These are phyloP conservation scores for Solea senegalensis DNA, from an alignment of 2,113 vertebrate genomes.

Conservation along the genomic window DNA sequence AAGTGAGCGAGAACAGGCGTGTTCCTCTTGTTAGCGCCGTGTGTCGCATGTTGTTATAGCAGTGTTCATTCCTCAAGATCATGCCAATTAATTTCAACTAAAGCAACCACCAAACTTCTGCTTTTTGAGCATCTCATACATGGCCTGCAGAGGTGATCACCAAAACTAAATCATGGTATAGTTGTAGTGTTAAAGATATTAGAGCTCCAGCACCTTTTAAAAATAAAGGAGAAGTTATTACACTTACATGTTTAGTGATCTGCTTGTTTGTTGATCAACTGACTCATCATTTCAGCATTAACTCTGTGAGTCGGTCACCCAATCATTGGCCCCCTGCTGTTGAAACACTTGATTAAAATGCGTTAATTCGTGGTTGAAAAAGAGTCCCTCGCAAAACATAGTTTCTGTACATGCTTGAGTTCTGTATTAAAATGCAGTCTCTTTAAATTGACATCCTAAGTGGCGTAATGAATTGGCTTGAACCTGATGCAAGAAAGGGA, in stretches of 20 bases:
- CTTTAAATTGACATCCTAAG: not conserved
- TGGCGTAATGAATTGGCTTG: not conserved
- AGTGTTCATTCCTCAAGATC: too few species aligned
- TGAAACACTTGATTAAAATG: too few species aligned
- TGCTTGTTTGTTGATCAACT: too few species aligned
- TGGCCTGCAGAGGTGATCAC: not conserved
- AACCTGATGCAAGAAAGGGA: not conserved
- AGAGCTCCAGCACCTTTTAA: not conserved
- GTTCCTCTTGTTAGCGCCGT: not conserved
- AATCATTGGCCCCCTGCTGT: too few species aligned
- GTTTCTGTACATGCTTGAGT: too few species aligned
- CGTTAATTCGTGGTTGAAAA: too few species aligned
- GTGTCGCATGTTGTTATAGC: not conserved
- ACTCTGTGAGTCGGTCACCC: too few species aligned
- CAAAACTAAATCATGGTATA: not conserved
- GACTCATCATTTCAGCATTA: too few species aligned
- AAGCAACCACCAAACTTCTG: not conserved
- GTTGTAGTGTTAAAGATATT: not conserved
- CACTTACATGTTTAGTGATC: too few species aligned
- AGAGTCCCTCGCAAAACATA: too few species aligned
- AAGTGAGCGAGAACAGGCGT: slow-evolving; percentile 2
- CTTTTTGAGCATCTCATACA: not conserved
- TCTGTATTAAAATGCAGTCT: not conserved
- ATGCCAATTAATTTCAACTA: too few species aligned
- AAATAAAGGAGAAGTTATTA: too few species aligned